A percentile compares a stretch with the other conserved stretches of the same genome.
These are phyloP conservation scores for Dissostichus mawsoni DNA, from an alignment of 2,113 vertebrate genomes.

Conservation along the genomic window DNA sequence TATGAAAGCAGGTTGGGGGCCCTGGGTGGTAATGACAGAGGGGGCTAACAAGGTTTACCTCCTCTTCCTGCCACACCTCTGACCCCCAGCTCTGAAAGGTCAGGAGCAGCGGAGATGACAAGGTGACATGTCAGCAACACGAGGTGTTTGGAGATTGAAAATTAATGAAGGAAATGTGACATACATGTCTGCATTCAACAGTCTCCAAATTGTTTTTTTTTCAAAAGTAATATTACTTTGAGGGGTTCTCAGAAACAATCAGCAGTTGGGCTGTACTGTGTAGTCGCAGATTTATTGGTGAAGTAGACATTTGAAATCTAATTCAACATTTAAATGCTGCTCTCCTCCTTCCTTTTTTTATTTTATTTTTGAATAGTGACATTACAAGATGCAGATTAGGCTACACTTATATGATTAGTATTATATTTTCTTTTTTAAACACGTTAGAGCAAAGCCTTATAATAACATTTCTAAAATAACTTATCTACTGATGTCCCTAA, in stretches of 20 bases:
- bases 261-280: neutral
- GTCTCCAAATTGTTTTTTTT: neutral
- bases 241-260: neutral
- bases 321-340: no score
- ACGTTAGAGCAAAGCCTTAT: neutral
- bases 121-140: neutral
- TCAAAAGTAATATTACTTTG: neutral
- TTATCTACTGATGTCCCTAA: neutral
- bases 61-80: slow-evolving; percentile 32
- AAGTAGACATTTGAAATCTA: no score
- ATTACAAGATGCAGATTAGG: no score
- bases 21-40: slow-evolving; percentile 17
- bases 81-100: slow-evolving; percentile 28
- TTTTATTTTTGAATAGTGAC: no score
- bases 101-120: slow-evolving; percentile 12
- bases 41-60: slow-evolving; percentile 36
- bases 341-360: no score
- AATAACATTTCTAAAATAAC: neutral
- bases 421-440: no score
- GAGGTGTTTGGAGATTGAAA: neutral
- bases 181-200: neutral
- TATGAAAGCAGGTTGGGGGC: slow-evolving; percentile 13
- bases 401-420: no score
- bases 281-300: no score
- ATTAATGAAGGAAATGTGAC: neutral